Percentiles rank a stretch among this genome's conserved stretches.
phyloP scores from a whole-genome alignment of 23 tunicate genomes.

The Trididemnum miniatum region DNA sequence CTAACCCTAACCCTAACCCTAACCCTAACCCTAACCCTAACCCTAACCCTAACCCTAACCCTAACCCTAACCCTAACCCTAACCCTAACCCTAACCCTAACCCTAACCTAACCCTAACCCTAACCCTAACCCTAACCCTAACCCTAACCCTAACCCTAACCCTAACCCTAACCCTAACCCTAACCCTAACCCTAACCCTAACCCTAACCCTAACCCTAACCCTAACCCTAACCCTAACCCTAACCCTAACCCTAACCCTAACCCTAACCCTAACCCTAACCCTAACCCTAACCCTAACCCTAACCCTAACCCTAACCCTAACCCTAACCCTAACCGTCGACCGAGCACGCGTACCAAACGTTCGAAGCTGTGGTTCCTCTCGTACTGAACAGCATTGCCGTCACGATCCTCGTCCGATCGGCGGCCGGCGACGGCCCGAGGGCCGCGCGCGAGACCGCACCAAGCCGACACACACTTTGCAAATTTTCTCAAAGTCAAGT shows the following conservation, averaged over 20 bases:
- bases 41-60: slow-evolving; percentile 68
- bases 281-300: slow-evolving; percentile 62
- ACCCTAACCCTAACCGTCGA: slow-evolving; percentile 75
- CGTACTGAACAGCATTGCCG: no score
- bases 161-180: slow-evolving; percentile 63
- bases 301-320: slow-evolving; percentile 77
- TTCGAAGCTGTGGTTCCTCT: no score
- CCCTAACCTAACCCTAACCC: slow-evolving; percentile 68
- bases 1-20: slow-evolving; percentile 60
- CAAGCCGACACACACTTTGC: no score
- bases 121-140: slow-evolving; percentile 80
- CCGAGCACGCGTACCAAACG: no score
- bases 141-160: slow-evolving; percentile 76
- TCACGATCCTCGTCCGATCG: no score
- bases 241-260: slow-evolving; percentile 66
- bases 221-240: slow-evolving; percentile 55
- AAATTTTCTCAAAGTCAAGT: no score
- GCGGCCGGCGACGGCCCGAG: no score
- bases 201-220: slow-evolving; percentile 55
- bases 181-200: slow-evolving; percentile 69
- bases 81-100: slow-evolving; percentile 79
- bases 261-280: slow-evolving; percentile 72
- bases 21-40: slow-evolving; percentile 68
- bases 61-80: slow-evolving; percentile 52
- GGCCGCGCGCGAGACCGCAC: no score